A percentile compares a stretch with the other conserved stretches of the same genome.
These are phyloP conservation scores for Cetoscarus ocellatus DNA, from an alignment of 2,797 vertebrate genomes.

Conservation along the genomic window DNA sequence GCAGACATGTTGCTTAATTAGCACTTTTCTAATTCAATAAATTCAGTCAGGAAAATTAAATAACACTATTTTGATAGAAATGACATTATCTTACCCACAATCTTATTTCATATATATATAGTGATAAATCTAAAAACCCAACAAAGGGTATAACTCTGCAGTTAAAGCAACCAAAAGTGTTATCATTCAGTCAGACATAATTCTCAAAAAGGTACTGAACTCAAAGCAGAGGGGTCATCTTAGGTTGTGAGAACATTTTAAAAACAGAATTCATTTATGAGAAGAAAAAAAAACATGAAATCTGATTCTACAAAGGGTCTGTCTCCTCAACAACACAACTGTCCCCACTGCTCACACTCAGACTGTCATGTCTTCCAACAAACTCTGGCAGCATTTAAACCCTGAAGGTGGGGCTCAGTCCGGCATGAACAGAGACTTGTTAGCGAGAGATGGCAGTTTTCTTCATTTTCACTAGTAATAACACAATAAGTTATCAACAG, in stretches of 20 bases:
- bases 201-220: background rate
- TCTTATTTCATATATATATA: no score
- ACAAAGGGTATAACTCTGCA: no score
- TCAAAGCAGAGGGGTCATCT: constrained; percentile 1
- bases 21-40: no score
- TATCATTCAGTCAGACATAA: background rate
- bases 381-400: constrained; percentile 36
- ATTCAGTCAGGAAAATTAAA: no score
- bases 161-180: background rate
- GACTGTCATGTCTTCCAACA: constrained; percentile 46
- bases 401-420: constrained; percentile 26
- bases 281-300: constrained; percentile 8
- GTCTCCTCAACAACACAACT: constrained; percentile 9
- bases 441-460: no score
- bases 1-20: no score
- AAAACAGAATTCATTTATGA: constrained; percentile 22
- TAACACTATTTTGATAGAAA: no score
- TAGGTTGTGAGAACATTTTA: constrained; percentile 13
- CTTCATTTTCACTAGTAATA: no score
- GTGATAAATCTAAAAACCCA: no score
- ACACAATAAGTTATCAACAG: no score
- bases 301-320: constrained; percentile 20
- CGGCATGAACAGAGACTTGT: constrained; percentile 4
- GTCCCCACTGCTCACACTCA: constrained; percentile 16
- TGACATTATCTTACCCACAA: no score